These are phyloP conservation scores for Dendroctonus valens DNA, from an alignment of 1,140 invertebrate species.

Conservation along the genomic window DNA sequence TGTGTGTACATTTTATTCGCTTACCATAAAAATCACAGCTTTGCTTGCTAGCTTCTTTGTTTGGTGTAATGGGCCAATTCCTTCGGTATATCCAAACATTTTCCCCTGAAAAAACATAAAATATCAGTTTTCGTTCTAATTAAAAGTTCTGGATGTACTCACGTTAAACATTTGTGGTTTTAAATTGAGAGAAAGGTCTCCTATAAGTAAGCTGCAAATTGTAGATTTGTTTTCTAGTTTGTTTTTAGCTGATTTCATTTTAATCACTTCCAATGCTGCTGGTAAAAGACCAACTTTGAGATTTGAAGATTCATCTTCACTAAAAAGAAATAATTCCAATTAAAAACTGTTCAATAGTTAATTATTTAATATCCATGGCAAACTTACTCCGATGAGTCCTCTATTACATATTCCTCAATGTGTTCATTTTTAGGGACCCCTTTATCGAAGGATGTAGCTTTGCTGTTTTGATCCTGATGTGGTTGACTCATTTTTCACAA, in stretches of 20 bases:
- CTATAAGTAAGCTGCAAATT: constrained; percentile 12
- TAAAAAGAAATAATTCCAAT: too few species aligned
- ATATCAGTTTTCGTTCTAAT: neutral
- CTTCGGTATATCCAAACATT: constrained; percentile 19
- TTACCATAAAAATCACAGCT: constrained; percentile 22
- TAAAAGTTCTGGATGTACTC: neutral
- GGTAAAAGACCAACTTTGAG: constrained; percentile 1
- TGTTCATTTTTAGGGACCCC: too few species aligned
- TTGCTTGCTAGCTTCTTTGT: constrained; percentile 17
- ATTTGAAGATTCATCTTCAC: neutral
- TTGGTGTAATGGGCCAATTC: constrained; percentile 3
- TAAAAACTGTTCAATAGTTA: too few species aligned
- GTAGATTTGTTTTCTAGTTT: constrained; percentile 4
- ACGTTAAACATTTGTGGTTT: constrained; percentile 17
- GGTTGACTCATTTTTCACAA: too few species aligned
- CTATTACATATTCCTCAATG: too few species aligned
- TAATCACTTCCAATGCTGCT: neutral
- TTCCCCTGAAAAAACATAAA: constrained; percentile 16
- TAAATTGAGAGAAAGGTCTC: constrained; percentile 3
- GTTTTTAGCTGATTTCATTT: neutral
- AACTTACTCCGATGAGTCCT: too few species aligned
- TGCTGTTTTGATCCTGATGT: too few species aligned
- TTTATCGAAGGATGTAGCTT: too few species aligned
- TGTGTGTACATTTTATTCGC: neutral
- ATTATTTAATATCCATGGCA: too few species aligned